phyloP scores from a whole-genome alignment of 2,888 invertebrate species.

The Dorcus hopei region DNA sequence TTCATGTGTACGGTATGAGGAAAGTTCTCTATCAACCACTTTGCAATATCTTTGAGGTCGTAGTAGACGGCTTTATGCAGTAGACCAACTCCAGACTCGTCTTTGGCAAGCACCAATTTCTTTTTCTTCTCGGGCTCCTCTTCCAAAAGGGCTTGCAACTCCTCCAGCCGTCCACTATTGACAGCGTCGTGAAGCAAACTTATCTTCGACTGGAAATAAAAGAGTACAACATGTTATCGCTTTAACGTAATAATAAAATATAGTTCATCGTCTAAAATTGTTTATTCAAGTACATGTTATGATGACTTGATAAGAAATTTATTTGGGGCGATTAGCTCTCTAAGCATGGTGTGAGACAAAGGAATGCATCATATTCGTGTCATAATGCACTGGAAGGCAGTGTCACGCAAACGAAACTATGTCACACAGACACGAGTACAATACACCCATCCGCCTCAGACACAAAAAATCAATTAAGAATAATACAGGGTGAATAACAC shows the following conservation, averaged over 20 bases:
- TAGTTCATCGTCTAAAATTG: too few species aligned
- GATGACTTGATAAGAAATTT: too few species aligned
- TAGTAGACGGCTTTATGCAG: conserved; percentile 79
- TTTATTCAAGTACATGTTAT: too few species aligned
- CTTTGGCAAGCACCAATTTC: conserved; percentile 61
- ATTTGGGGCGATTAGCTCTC: too few species aligned
- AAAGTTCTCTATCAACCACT: conserved; percentile 67
- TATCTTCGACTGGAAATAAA: conserved; percentile 61
- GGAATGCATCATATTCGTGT: too few species aligned
- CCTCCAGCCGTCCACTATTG: conserved; percentile 66
- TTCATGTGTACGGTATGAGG: conserved; percentile 63
- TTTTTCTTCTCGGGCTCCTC: conserved; percentile 50
- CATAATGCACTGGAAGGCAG: too few species aligned
- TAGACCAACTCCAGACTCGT: conserved; percentile 67
- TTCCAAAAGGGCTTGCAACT: conserved; percentile 58
- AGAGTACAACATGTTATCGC: background rate
- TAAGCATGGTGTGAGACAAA: too few species aligned
- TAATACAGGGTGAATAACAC: too few species aligned
- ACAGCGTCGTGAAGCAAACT: conserved; percentile 74
- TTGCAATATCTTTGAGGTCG: conserved; percentile 68
- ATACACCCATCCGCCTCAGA: too few species aligned
- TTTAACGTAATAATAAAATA: background rate
- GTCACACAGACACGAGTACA: too few species aligned
- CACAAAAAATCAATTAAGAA: too few species aligned
- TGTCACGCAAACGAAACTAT: too few species aligned